These are phyloP conservation scores for Nysson spinosus DNA, from an alignment of 2,888 invertebrate genomes.

Conservation along the genomic window DNA sequence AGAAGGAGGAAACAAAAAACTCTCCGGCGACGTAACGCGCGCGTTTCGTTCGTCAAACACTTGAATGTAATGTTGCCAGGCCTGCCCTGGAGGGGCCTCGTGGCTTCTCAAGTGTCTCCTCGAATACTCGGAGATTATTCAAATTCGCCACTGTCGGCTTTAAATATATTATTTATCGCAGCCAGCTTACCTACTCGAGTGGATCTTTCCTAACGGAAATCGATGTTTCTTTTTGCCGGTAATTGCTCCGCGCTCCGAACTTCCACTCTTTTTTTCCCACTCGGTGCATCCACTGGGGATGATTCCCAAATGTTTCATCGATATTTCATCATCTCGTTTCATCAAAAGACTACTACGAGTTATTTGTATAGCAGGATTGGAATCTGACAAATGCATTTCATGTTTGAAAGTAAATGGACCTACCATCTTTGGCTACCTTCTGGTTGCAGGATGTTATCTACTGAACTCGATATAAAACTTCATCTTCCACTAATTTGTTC, in stretches of 20 bases:
- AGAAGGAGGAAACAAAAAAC: slow-evolving; percentile 72
- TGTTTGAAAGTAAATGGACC: no score
- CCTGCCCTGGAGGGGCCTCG: slow-evolving; percentile 55
- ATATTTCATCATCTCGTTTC: no score
- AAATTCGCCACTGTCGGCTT: slow-evolving; percentile 73
- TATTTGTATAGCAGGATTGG: no score
- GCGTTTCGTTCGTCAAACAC: slow-evolving; percentile 76
- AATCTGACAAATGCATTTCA: no score
- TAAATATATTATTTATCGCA: slow-evolving; percentile 71
- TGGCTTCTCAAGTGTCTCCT: slow-evolving; percentile 71
- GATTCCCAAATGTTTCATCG: no score
- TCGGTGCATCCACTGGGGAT: no score
- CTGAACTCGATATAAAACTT: no score
- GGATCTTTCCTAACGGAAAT: background rate
- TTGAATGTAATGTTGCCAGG: slow-evolving; percentile 75
- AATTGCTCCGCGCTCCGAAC: background rate
- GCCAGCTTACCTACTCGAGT: background rate
- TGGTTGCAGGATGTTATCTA: no score
- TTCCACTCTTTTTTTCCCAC: no score
- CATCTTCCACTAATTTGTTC: no score
- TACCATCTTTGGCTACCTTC: no score
- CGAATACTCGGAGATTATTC: slow-evolving; percentile 75
- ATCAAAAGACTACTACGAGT: no score
- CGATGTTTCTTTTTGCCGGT: background rate
- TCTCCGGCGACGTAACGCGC: slow-evolving; percentile 70